A percentile compares a stretch with the other conserved stretches of the same genome.
Conservation (phyloP, 2,888 invertebrate species). For the Globia sparganii region DNA sequence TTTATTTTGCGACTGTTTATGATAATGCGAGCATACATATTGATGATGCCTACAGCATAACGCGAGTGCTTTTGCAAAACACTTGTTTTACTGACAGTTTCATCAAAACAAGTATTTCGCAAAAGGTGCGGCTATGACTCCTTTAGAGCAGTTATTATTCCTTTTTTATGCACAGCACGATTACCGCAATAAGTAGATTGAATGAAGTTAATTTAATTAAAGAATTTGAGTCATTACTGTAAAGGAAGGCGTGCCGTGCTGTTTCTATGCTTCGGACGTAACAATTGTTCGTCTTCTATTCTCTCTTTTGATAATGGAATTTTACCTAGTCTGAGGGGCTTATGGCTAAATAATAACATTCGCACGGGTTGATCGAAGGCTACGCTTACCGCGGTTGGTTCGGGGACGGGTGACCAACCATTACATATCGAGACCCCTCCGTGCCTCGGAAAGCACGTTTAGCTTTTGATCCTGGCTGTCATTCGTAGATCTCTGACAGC, state of each 20-base stretch:
- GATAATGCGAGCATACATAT: conserved; percentile 3
- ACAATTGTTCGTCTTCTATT: conserved; percentile 34
- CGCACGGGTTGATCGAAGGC: background rate
- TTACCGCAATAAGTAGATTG: background rate
- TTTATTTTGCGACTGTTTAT: conserved; percentile 33
- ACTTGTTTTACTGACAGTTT: conserved; percentile 18
- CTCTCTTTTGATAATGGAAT: conserved; percentile 19
- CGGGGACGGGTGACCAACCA: background rate
- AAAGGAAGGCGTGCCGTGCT: too few relatives aligned
- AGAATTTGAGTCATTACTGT: too few relatives aligned
- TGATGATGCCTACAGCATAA: conserved; percentile 5
- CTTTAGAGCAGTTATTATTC: conserved; percentile 3
- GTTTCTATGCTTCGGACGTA: background rate
- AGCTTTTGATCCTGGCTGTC: too few relatives aligned
- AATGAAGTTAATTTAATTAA: background rate
- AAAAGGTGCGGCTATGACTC: background rate
- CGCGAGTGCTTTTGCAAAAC: conserved; percentile 18
- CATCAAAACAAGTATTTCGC: background rate
- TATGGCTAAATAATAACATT: too few relatives aligned
- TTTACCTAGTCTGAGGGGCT: background rate
- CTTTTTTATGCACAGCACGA: background rate
- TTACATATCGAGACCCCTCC: background rate
- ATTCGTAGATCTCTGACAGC: background rate
- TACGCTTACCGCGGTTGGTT: background rate
- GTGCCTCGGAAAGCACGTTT: background rate